phyloP scores from a whole-genome alignment of 2,797 vertebrate species.

The Amniataba percoides region DNA sequence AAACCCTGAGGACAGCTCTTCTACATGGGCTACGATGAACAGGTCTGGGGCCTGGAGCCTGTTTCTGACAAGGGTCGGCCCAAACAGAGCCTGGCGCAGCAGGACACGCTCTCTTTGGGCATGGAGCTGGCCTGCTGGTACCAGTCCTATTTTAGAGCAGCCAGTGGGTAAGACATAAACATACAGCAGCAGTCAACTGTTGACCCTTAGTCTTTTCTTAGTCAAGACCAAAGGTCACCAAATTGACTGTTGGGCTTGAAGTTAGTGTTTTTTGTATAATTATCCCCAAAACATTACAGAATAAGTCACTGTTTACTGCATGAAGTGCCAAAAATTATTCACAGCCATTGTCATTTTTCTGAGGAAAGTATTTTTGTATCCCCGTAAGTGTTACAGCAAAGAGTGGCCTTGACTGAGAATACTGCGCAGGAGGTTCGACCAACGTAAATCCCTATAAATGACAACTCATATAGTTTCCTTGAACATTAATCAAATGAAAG shows the following conservation, averaged over 20 bases:
- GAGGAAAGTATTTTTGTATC: slow-evolving; percentile 41
- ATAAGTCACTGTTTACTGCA: slow-evolving; percentile 67
- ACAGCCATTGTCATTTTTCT: slow-evolving; percentile 61
- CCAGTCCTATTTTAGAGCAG: slow-evolving; percentile 67
- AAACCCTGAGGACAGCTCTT: slow-evolving; percentile 60
- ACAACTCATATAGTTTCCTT: slow-evolving; percentile 51
- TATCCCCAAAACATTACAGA: slow-evolving; percentile 50
- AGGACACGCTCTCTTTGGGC: slow-evolving; percentile 64
- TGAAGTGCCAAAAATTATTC: slow-evolving; percentile 71
- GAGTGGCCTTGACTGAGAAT: slow-evolving; percentile 49
- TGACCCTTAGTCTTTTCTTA: slow-evolving; percentile 60
- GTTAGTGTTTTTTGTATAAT: slow-evolving; percentile 40
- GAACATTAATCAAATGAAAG: slow-evolving; percentile 64
- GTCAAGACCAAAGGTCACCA: slow-evolving; percentile 48
- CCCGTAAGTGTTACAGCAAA: slow-evolving; percentile 48
- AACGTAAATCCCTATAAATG: slow-evolving; percentile 50
- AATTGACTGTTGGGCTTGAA: slow-evolving; percentile 30
- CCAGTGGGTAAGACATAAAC: slow-evolving; percentile 74
- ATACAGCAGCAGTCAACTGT: slow-evolving; percentile 63
- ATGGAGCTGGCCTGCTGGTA: slow-evolving; percentile 48
- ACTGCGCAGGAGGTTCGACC: slow-evolving; percentile 45
- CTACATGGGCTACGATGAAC: slow-evolving; percentile 33
- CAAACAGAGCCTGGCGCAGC: slow-evolving; percentile 52
- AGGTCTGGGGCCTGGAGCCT: slow-evolving; percentile 23
- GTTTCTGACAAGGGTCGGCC: slow-evolving; percentile 50